Conservation (phyloP, 2,888 invertebrate species). For the Apotomis capreana region DNA sequence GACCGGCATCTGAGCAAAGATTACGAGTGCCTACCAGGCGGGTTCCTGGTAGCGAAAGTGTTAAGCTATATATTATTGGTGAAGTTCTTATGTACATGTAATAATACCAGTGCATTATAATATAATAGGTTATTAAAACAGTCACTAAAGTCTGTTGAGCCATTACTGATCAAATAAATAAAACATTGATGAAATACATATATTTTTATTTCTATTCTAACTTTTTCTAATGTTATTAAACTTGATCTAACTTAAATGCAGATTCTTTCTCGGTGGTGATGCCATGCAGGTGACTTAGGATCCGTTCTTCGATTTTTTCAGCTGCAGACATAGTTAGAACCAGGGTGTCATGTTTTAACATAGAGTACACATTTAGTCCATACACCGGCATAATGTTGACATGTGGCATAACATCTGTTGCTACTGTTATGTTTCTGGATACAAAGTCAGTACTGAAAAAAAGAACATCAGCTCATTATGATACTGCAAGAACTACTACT, state of each 20-base stretch:
- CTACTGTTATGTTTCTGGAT: constrained; percentile 93
- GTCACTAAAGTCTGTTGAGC: no score
- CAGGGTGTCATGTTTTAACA: constrained; percentile 97
- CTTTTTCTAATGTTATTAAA: constrained; percentile 54
- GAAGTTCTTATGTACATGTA: no score
- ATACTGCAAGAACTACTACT: no score
- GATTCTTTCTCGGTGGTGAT: constrained; percentile 73
- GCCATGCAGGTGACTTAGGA: constrained; percentile 87
- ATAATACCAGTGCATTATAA: not conserved
- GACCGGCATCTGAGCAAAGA: no score
- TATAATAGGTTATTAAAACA: no score
- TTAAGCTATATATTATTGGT: no score
- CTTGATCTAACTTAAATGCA: constrained; percentile 86
- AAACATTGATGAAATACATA: constrained; percentile 14
- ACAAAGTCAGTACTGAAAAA: constrained; percentile 90
- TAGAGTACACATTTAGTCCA: constrained; percentile 97
- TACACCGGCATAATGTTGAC: constrained; percentile 98
- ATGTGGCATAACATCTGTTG: constrained; percentile 90
- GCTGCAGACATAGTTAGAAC: constrained; percentile 93
- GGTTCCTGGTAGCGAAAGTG: no score
- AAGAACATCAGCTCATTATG: constrained; percentile 40
- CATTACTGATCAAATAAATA: constrained; percentile 4
- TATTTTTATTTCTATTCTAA: constrained; percentile 38
- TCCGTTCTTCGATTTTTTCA: constrained; percentile 91
- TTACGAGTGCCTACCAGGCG: no score